Base-by-base conservation (phyloP, 53 echinoderm and acorn worm species). In the Echinometra lucunter region DNA sequence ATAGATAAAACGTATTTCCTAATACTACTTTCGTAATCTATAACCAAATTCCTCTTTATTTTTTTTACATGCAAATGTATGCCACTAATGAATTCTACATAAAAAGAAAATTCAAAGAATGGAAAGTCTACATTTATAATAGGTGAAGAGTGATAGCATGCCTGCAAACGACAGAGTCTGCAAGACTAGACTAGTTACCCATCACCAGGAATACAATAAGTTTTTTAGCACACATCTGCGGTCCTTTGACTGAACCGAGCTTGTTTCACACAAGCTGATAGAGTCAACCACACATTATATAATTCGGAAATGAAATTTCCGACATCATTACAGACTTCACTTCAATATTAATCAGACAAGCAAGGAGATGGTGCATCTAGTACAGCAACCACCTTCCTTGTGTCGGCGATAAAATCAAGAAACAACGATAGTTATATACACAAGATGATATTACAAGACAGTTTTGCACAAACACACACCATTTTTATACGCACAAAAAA, bases 171-270 rank as follows among this genome's bases (percentile, higher is more conserved):
- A 93, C 93, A 80, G 57, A 58, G 78, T 80, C n/a, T 32, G 78
- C 78, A 74, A 93, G 80, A 78, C 93, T 78, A 93, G 93, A 55
- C n/a, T n/a, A n/a, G n/a, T n/a, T 42, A 93, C 55, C 93, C 93
- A 55, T 78, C 93, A 94, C 83, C 94, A 94, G 44, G 94, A 94
- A 94, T 94, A 94, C 94, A 94, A 94, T 38, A 78, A 92, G 92
- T 92, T 92, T 91, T 91, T 75, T 92, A 92, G 92, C 92, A 92
- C 92, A 92, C 92, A 42, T 92, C 8, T 78, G 70, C 80, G 80
- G 92, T 49, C 89, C 21, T 88, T 4, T 38, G 89, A 89, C 89
- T 25, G 45, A 45, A 85, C n/a, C 81, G 7, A 90, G 6, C 57
- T 90, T 90, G 66, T 58, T 4, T 38, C 12, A 38, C 58, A 63